phyloP scores from a whole-genome alignment of 1,140 invertebrate genomes.

The Watersipora subatra region DNA sequence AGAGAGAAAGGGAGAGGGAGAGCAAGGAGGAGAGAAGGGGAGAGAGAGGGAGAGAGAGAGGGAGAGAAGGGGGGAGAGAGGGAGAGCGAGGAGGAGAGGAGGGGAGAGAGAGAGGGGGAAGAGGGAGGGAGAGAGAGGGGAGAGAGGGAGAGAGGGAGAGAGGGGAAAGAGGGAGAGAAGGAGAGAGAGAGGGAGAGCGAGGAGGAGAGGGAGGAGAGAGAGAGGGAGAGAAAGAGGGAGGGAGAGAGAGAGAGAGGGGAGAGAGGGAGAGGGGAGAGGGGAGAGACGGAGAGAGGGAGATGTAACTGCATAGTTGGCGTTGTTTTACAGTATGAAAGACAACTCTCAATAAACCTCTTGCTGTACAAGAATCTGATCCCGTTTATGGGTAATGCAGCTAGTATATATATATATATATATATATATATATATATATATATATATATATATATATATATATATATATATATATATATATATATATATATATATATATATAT shows the following conservation, averaged over 20 bases:
- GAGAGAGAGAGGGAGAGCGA: no score
- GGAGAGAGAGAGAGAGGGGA: background rate
- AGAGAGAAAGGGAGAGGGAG: background rate
- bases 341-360: no score
- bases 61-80: no score
- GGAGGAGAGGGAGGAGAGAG: background rate
- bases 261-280: background rate
- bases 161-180: background rate
- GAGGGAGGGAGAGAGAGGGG: constrained; percentile 1
- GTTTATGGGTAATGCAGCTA: no score
- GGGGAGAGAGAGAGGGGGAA: constrained; percentile 1
- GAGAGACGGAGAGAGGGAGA: no score
- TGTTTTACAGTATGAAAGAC: no score
- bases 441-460: background rate
- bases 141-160: background rate
- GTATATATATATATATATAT: no score
- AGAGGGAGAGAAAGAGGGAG: background rate
- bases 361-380: no score
- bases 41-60: background rate
- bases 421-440: constrained; percentile 1
- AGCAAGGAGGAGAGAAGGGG: no score
- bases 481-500: no score
- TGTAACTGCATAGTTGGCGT: no score
- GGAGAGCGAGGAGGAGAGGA: no score
- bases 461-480: background rate